Evolutionary conservation across 37 sponge, comb jelly and placozoan species (phyloP), one percentile per base, ranked within the genome.

Genomic region (Geodia barretti): DNA sequence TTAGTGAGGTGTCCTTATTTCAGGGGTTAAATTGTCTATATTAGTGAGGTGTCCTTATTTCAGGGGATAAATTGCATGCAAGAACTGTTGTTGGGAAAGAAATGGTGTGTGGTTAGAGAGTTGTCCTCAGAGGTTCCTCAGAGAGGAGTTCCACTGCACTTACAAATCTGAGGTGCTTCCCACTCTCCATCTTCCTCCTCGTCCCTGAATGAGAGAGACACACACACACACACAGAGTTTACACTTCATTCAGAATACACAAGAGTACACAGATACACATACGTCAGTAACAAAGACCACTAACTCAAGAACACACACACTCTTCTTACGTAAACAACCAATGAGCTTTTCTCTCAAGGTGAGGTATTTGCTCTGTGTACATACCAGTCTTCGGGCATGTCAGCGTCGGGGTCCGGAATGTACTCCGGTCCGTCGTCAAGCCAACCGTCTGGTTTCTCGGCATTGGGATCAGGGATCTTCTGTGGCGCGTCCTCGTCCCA

Each of bases 401-500:
- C 79, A 36, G 97, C 93, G n/a, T 94, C 97, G 14, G 99, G 97
- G 41, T 98, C 99, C 28, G 95, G 84, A n/a, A 98, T 75, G 40
- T 76, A 84, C 71, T 94, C 91, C 5, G 91, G 91, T 23, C 94
- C 97, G 36, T 96, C 93, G 19, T 98, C 99, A 66, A 94, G 60
- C 99, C 99, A 96, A 8, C 85, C 91, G 0, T 94, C 99, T 2
- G 99, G 99, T 66, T 92, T 98, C 37, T 72, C 85, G 20, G 93
- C 97, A 87, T 92, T 83, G n/a, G 88, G 84, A 69, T 98, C 99
- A 3, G 87, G 86, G 63, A 98, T 98, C 70, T 91, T 90, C 39
- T 62, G 72, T 8, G 97, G 99, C 28, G 96, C 99, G 84, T 98
- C 99, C 75, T 98, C 99, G 73, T 98, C 99, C 98, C 98, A 98